Evolutionary conservation across 1,140 invertebrate species (phyloP), one percentile per base, ranked within the genome.

Genomic region (Trichonephila clavipes): DNA sequence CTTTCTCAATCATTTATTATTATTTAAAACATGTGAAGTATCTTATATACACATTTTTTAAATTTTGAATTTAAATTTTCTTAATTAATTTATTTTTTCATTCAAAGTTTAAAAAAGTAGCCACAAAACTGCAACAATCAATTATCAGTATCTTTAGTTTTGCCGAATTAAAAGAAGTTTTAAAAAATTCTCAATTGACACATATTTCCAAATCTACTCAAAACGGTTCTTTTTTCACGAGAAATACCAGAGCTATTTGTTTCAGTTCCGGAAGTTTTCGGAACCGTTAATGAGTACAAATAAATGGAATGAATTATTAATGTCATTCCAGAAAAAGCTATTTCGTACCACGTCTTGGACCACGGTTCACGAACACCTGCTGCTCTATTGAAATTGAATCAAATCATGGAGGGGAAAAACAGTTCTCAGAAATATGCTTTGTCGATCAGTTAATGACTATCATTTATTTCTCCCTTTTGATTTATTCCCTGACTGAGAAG

Each of bases 301-400:
- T 88, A 19, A 88, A 44, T 66, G 18, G 1, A 2, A 44, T 88
- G 86, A 34, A 88, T 44, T 66, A 88, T 88, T 88, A 87, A 64
- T 62, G 19, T 44, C 58, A 21, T 88, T 88, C 34, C 19, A 10
- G 24, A 66, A 62, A 16, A 88, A 88, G n/a, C 21, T 7, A 28
- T 85, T 85, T 59, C 51, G 5, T 14, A 2, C 86, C 64, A 61
- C 86, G 21, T 61, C 28, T 19, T 4, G 24, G 28, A 24, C 28
- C 16, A 40, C 40, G 16, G 4, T 44, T 88, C 86, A 64, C 2
- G 2, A n/a, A 21, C 86, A 88, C 19, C 86, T 88, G 86, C 62
- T 64, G 19, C 86, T 59, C 18, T 8, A 64, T 64, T 58, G 61
- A 88, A 88, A 44, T 64, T 8, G 40, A 88, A 64, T 88, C 61